phyloP scores from a whole-genome alignment of 2,888 invertebrate species.

The Scelioninae gen. 2 region DNA sequence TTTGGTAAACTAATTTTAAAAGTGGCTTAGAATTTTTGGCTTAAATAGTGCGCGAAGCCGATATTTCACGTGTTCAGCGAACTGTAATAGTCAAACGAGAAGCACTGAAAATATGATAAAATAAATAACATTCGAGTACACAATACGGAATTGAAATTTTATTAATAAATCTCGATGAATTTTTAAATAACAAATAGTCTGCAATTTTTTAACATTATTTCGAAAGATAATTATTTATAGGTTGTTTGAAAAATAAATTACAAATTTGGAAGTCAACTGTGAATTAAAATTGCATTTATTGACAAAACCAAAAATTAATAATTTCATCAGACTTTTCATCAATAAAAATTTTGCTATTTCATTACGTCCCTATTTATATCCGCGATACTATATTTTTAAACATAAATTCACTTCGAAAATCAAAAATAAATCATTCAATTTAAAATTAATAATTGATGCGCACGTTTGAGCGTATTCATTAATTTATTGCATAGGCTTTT shows the following conservation, averaged over 20 bases:
- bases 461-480: not conserved
- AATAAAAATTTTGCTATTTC: not conserved
- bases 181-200: too few species aligned
- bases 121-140: too few species aligned
- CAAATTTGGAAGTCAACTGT: too few species aligned
- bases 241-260: too few species aligned
- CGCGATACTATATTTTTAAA: not conserved
- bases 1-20: too few species aligned
- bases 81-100: constrained; percentile 1
- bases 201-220: too few species aligned
- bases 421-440: not conserved
- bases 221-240: too few species aligned
- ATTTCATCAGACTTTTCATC: not conserved
- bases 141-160: too few species aligned
- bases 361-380: not conserved
- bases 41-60: not conserved
- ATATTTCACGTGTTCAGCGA: constrained; percentile 4
- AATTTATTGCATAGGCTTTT: not conserved
- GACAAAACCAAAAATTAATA: not conserved
- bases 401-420: not conserved
- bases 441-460: not conserved
- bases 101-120: not conserved
- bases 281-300: too few species aligned
- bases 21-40: too few species aligned
- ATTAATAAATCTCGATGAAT: too few species aligned